These are phyloP conservation scores for Pipra filicauda DNA, from an alignment of 2,113 vertebrate species.

Conservation along the genomic window DNA sequence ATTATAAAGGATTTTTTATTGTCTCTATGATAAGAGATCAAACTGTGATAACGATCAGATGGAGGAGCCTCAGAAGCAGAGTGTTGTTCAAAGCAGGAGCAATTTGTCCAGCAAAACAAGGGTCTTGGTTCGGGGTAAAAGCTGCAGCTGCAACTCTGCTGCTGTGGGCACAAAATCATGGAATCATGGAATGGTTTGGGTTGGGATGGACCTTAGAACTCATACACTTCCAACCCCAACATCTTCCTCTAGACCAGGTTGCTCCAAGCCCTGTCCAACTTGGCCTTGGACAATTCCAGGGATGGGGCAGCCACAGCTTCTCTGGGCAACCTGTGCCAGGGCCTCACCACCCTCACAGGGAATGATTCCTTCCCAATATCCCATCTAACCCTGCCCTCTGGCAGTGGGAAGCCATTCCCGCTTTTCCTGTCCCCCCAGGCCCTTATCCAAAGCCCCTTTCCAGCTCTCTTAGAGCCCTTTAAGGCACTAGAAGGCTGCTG, in stretches of 20 bases:
- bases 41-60: neutral
- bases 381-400: neutral
- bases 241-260: fast-evolving
- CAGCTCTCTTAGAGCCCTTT: neutral
- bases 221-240: neutral
- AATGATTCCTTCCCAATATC: neutral
- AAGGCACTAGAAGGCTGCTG: neutral
- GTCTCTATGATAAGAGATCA: neutral
- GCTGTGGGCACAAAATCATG: neutral
- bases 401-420: neutral
- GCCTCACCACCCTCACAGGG: neutral
- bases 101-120: neutral
- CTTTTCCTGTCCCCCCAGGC: neutral
- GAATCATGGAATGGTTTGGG: neutral
- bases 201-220: neutral
- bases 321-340: neutral
- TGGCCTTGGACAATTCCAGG: neutral
- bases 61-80: neutral
- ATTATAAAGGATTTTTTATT: neutral
- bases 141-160: neutral
- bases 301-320: neutral
- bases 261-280: neutral
- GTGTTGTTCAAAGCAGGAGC: neutral
- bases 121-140: fast-evolving
- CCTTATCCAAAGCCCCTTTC: neutral